Conservation (phyloP, 2,797 vertebrate genomes). For the Catostomus latipinnis region DNA sequence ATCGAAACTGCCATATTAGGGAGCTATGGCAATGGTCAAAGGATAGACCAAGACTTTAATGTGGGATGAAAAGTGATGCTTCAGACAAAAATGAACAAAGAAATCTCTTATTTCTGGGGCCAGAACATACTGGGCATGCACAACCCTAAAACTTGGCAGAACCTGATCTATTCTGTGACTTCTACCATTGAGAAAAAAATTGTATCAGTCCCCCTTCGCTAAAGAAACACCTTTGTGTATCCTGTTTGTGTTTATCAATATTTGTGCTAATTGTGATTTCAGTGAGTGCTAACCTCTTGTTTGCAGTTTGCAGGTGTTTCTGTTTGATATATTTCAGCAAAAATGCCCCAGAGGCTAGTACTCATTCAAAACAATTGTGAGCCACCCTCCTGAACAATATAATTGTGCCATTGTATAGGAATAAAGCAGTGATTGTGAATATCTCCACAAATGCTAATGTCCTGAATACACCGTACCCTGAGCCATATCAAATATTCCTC, state of each 20-base stretch:
- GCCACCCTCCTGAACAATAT: constrained; percentile 8
- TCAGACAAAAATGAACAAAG: not conserved
- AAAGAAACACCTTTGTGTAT: constrained; percentile 18
- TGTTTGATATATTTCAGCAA: not conserved
- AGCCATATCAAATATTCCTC: constrained; percentile 4
- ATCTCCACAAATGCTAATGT: constrained; percentile 1
- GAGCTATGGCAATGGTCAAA: not conserved
- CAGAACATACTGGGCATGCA: not conserved
- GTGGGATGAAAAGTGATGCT: too few relatives aligned
- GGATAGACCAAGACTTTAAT: not conserved
- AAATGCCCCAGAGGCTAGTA: not conserved
- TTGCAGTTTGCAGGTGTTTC: constrained; percentile 11
- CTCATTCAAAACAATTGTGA: not conserved
- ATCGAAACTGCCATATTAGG: not conserved
- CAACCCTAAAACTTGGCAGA: constrained; percentile 4
- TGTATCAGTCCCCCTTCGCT: not conserved
- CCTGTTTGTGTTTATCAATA: constrained; percentile 19
- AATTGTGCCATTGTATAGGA: constrained; percentile 8
- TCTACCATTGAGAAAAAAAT: not conserved
- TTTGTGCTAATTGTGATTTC: constrained; percentile 16
- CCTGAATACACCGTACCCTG: not conserved
- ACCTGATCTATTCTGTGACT: not conserved
- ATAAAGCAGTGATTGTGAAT: not conserved
- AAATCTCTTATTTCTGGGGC: not conserved
- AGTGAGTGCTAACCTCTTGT: not conserved